Percentiles rank a stretch among this genome's conserved stretches.
Evolutionary conservation across 2,888 invertebrate genomes (phyloP).

Genomic region (Chrysotoxum bicinctum): DNA sequence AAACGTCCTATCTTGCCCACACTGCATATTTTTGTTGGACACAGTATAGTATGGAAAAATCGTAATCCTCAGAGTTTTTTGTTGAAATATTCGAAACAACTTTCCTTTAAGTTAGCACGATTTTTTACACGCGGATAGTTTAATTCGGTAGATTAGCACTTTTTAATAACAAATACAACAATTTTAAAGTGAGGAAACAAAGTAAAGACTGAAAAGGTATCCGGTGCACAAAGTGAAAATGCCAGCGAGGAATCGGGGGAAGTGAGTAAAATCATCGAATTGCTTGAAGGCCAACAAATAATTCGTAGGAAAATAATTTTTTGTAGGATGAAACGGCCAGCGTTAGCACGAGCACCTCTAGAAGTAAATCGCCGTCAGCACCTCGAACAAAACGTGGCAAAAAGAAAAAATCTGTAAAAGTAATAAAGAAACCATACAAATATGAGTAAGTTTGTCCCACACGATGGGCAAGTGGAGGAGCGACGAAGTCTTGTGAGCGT

Average conservation of each 20-base stretch:
- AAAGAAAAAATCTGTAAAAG: constrained; percentile 77
- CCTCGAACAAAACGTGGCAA: constrained; percentile 74
- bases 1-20: too few relatives aligned
- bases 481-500: too few relatives aligned
- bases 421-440: constrained; percentile 78
- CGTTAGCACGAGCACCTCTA: constrained; percentile 79
- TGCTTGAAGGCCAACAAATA: not conserved
- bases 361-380: constrained; percentile 79
- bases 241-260: constrained; percentile 78
- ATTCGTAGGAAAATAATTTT: not conserved
- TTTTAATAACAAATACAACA: too few relatives aligned
- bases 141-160: too few relatives aligned
- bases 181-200: too few relatives aligned
- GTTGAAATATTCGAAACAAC: too few relatives aligned
- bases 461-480: not conserved
- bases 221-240: constrained; percentile 75
- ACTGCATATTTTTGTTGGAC: too few relatives aligned
- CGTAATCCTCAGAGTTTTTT: too few relatives aligned
- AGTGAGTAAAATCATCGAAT: constrained; percentile 75
- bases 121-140: too few relatives aligned
- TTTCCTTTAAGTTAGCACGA: too few relatives aligned
- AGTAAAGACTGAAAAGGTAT: constrained; percentile 76
- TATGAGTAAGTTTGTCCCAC: constrained; percentile 78
- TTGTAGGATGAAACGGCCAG: constrained; percentile 79
- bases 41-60: too few relatives aligned